Base-by-base conservation (phyloP, 2,797 vertebrate genomes). In the Sciurus carolinensis region DNA sequence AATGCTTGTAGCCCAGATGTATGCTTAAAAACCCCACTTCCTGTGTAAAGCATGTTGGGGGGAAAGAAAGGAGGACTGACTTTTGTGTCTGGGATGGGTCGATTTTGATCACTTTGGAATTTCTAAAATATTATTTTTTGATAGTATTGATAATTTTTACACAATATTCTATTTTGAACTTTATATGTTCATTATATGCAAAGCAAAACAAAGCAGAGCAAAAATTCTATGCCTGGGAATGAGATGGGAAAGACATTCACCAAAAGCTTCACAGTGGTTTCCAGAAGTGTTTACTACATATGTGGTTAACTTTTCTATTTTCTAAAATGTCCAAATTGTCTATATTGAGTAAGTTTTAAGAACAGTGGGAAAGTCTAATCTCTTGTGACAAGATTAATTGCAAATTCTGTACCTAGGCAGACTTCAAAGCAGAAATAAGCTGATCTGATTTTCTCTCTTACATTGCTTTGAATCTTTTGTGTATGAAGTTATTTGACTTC, bases 61-160 rank as follows among this genome's bases (percentile, higher is more conserved):
- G 80, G 50, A 26, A 82, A 52, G 57, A 94, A 24, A 82, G 54
- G 57, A 94, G 14, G 67, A 89, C 10, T 90, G 17, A 71, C 86
- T 64, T 26, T 54, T 82, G 90, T 47, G 96, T 15, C 69, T 95
- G 76, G 87, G 94, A 91, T 97, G 36, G 2, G 91, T 64, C 92
- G 95, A 75, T 90, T 95, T 87, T 80, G 84, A 39, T 88, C 26
- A 59, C 39, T 81, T 87, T 57, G 14, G 91, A 94, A 87, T 93
- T 95, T 76, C 84, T 89, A 73, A 67, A 42, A 59, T 66, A 39
- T n/a, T 13, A 82, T 94, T 2, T 67, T 95, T 81, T 81, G 2
- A 96, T 91, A 36, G 91, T 14, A 91, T 57, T 69, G 97, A 94
- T 73, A 86, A 57, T 94, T 96, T 93, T 97, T 77, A 89, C 0